Conservation (phyloP, 1,140 invertebrate genomes). For the Drosophila novamexicana region DNA sequence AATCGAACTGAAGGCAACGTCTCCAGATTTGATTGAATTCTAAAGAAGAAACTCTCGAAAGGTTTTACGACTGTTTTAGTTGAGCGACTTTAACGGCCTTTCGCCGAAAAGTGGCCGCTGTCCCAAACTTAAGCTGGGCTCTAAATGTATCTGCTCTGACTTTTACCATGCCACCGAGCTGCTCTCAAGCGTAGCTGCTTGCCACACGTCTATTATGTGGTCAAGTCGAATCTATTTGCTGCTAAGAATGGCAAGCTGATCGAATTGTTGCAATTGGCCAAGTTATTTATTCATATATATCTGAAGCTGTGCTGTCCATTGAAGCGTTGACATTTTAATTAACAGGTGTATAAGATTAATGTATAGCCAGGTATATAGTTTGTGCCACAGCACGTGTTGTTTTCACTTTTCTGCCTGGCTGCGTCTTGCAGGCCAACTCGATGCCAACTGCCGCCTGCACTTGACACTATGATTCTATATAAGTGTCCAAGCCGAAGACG, state of each 20-base stretch:
- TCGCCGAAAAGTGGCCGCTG: constrained; percentile 66
- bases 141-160: constrained; percentile 17
- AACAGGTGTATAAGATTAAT: constrained; percentile 17
- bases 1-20: constrained; percentile 59
- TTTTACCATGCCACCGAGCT: constrained; percentile 31
- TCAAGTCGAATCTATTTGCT: background rate
- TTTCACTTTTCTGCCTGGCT: constrained; percentile 61
- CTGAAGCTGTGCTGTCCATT: background rate
- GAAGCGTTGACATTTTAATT: constrained; percentile 45
- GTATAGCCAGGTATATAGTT: background rate
- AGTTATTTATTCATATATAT: background rate
- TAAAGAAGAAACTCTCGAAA: constrained; percentile 50
- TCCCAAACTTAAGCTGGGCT: constrained; percentile 20
- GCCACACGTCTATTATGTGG: constrained; percentile 39
- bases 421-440: constrained; percentile 43
- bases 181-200: constrained; percentile 32
- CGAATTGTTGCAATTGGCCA: background rate
- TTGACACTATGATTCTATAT: constrained; percentile 68
- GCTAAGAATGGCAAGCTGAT: constrained; percentile 15
- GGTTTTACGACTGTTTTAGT: constrained; percentile 75
- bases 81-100: constrained; percentile 73
- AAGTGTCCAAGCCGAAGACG: constrained; percentile 18
- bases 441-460: constrained; percentile 55
- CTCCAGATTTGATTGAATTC: constrained; percentile 59
- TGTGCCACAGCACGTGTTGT: constrained; percentile 10